Conservation (phyloP, 2,888 invertebrate genomes). For the Ichneumon xanthorius region DNA sequence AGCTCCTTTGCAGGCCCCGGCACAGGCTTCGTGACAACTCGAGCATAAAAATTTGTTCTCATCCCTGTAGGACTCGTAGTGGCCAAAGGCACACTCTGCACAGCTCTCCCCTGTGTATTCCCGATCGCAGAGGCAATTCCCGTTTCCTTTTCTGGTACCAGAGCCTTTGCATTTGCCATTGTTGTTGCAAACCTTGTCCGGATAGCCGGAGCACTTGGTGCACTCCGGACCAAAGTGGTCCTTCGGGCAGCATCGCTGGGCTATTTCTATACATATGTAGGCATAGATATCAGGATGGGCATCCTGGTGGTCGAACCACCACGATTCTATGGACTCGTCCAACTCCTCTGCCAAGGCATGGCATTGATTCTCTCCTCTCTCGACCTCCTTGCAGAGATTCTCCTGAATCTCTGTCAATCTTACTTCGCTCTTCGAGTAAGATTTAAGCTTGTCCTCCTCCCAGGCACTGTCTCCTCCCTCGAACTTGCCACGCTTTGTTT, state of each 20-base stretch:
- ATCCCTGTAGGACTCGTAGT: slow-evolving; percentile 91
- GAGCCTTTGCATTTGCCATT: slow-evolving; percentile 95
- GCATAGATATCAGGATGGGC: slow-evolving; percentile 88
- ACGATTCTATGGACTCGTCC: slow-evolving; percentile 93
- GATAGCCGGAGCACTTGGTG: slow-evolving; percentile 91
- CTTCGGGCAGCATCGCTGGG: slow-evolving; percentile 93
- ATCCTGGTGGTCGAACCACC: slow-evolving; percentile 92
- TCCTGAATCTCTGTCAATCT: slow-evolving; percentile 97
- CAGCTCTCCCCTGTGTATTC: slow-evolving; percentile 94
- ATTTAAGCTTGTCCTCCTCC: slow-evolving; percentile 95
- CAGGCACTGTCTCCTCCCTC: slow-evolving; percentile 97
- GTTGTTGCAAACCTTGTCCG: slow-evolving; percentile 91
- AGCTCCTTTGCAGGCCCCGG: slow-evolving; percentile 90
- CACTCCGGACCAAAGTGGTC: slow-evolving; percentile 94
- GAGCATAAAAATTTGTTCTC: slow-evolving; percentile 91
- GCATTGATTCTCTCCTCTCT: slow-evolving; percentile 92
- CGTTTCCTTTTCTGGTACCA: slow-evolving; percentile 97
- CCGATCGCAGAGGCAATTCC: slow-evolving; percentile 93
- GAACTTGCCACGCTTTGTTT: slow-evolving; percentile 94
- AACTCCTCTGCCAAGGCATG: slow-evolving; percentile 93
- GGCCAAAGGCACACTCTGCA: slow-evolving; percentile 90
- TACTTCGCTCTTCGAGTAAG: slow-evolving; percentile 95
- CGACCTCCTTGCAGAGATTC: slow-evolving; percentile 91
- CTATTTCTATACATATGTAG: slow-evolving; percentile 92
- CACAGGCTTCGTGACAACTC: slow-evolving; percentile 92